Evolutionary conservation across 2,888 invertebrate genomes (phyloP).

Genomic region (Tiliacea citrago): DNA sequence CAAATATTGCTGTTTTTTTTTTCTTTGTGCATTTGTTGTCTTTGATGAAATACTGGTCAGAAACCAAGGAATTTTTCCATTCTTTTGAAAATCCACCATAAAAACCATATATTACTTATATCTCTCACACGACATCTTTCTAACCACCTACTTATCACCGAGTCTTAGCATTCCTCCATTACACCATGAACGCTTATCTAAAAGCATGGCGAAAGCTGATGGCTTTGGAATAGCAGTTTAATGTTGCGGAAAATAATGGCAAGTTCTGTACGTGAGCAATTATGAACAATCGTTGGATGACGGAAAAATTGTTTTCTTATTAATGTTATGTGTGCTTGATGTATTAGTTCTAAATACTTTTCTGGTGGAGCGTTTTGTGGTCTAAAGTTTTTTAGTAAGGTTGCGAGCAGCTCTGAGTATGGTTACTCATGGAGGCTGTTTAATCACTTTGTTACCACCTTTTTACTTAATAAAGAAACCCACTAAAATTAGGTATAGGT

Average conservation of each 20-base stretch:
- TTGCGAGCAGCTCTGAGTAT: not conserved
- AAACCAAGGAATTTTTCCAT: not conserved
- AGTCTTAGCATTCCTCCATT: slow-evolving; percentile 31
- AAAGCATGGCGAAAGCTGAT: slow-evolving; percentile 52
- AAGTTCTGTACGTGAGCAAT: slow-evolving; percentile 36
- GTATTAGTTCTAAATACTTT: slow-evolving; percentile 12
- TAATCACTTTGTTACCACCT: not conserved
- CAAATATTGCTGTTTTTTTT: too few species aligned
- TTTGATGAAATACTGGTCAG: too few species aligned
- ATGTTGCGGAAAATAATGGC: slow-evolving; percentile 54
- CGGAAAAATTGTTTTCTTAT: slow-evolving; percentile 36
- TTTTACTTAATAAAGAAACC: not conserved
- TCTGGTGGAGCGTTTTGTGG: not conserved
- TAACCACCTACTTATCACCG: slow-evolving; percentile 17
- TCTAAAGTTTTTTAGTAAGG: not conserved
- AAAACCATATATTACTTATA: not conserved
- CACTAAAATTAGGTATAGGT: not conserved
- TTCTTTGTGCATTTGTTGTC: not conserved
- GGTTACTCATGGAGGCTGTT: not conserved
- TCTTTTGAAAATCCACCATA: too few species aligned
- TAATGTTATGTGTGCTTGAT: slow-evolving; percentile 37
- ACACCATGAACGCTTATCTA: slow-evolving; percentile 34
- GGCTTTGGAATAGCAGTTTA: slow-evolving; percentile 33
- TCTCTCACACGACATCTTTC: slow-evolving; percentile 17
- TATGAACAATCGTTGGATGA: slow-evolving; percentile 29